Base-by-base conservation (phyloP, 2,797 vertebrate genomes). In the Odontamblyopus lacepedii region DNA sequence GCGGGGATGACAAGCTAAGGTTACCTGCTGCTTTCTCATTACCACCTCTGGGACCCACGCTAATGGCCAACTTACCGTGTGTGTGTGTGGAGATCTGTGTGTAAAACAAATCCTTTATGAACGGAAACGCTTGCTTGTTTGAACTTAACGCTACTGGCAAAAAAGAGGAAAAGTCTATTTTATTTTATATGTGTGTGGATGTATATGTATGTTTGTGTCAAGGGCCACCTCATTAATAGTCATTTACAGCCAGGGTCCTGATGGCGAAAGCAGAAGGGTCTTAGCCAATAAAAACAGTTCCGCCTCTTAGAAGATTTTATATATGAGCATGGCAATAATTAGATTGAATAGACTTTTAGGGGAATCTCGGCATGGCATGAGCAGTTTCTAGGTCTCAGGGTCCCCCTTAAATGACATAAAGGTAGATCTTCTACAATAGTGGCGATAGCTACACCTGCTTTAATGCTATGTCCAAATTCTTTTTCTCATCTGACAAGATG, bases 11-110 rank as follows among this genome's bases (percentile, higher is more conserved):
- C 82, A 79, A 81, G 82, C 66, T 71, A 59, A 48, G 76, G 68
- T 59, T 81, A 83, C 88, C 86, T 88, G 81, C 82, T 89, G 84
- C 82, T 88, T 90, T 86, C 86, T 91, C 87, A 91, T 91, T 90
- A 91, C 74, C 78, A 70, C 79, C 60, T 85, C 79, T 78, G 51
- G 77, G 73, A 72, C 77, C 53, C 69, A 78, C 81, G 80, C 76
- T 81, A 74, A 72, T 81, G 64, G 79, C 82, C 78, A 72, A 75
- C 74, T 53, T 12, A 70, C 62, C 6, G 66, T 81, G 74, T 67
- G 73, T 63, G 63, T 77, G 57, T 61, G 63, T 59, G 75, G 67
- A 69, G 61, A 53, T 72, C 63, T 65, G 67, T 80, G 74, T 71
- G 74, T 72, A 50, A 78, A 77, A 81, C 50, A 16, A 56, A 77